Base-by-base conservation (phyloP, 2,888 invertebrate species). In the Schizotus pectinicornis region DNA sequence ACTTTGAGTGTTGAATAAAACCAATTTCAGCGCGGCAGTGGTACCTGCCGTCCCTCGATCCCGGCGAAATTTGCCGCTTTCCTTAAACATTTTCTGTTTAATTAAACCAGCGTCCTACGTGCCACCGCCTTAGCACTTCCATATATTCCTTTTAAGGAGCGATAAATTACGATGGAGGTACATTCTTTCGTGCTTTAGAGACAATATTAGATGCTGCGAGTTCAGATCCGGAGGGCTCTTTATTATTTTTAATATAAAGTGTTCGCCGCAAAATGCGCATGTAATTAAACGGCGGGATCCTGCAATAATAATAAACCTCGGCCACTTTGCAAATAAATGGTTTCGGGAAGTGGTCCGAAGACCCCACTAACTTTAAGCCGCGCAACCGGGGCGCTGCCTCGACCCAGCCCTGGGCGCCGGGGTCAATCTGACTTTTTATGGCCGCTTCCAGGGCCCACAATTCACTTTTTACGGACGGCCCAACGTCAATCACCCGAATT, bases 141-240 rank as follows among this genome's bases (percentile, higher is more conserved):
- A 64, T 66, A 66, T 66, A 66, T 66, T 61, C 61, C 56, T 58
- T 59, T 66, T 64, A 63, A 64, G 62, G 61, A 60, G 62, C 52
- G 56, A 62, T 66, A 64, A 64, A 66, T 66, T 63, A 56, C 62
- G 33, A 49, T 42, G 50, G 45, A 56, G 56, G 61, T 56, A 57
- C 59, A 53, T 56, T 64, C 56, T 55, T 62, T 64, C 60, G 52
- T 57, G 56, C 59, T 59, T 62, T 53, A 57, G 56, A 48, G 57
- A 58, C 56, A 61, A 59, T 59, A 63, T 59, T 63, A 55, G 59
- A 56, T 53, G 39, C 47, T 46, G 42, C 41, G 41, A 51, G 50
- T 51, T 51, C 50, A 51, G 50, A 51, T 51, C 50, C 41, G 35
- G 13, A 30, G 43, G 43, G 35, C 42, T 43, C 51, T 52, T 52